Percentiles rank a stretch among this genome's conserved stretches.
phyloP scores from a whole-genome alignment of 2,888 invertebrate genomes.

The Priocnemis perturbator region DNA sequence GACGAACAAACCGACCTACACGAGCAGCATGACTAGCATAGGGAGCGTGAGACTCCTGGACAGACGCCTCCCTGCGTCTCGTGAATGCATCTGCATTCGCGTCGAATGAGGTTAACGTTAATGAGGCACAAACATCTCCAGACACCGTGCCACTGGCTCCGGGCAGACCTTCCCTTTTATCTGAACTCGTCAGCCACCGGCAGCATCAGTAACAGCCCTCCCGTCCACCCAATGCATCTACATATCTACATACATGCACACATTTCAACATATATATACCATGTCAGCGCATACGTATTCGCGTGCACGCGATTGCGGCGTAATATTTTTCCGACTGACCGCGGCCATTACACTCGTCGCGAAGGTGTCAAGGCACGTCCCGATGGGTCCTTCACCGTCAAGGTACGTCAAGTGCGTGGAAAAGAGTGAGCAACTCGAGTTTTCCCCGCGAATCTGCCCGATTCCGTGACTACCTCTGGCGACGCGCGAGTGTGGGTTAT shows the following conservation, averaged over 20 bases:
- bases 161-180: slow-evolving; percentile 46
- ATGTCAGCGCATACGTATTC: neutral
- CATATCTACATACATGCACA: no score
- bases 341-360: no score
- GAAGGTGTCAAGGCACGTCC: no score
- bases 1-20: neutral
- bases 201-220: slow-evolving; percentile 13
- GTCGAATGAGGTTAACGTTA: slow-evolving; percentile 63
- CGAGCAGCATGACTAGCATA: slow-evolving; percentile 7
- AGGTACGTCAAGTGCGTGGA: no score
- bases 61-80: slow-evolving; percentile 38
- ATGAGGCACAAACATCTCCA: slow-evolving; percentile 59
- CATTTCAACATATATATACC: no score
- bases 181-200: slow-evolving; percentile 32
- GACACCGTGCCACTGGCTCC: slow-evolving; percentile 36
- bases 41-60: slow-evolving; percentile 51
- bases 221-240: neutral
- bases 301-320: neutral
- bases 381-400: no score
- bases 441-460: no score
- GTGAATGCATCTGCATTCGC: slow-evolving; percentile 57
- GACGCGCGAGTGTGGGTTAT: no score
- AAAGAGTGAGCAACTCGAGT: no score
- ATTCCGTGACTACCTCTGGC: no score
- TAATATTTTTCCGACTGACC: no score